Percentiles rank a stretch among this genome's conserved stretches.
phyloP scores from a whole-genome alignment of 2,888 invertebrate species.

The Adelognathus sp. region DNA sequence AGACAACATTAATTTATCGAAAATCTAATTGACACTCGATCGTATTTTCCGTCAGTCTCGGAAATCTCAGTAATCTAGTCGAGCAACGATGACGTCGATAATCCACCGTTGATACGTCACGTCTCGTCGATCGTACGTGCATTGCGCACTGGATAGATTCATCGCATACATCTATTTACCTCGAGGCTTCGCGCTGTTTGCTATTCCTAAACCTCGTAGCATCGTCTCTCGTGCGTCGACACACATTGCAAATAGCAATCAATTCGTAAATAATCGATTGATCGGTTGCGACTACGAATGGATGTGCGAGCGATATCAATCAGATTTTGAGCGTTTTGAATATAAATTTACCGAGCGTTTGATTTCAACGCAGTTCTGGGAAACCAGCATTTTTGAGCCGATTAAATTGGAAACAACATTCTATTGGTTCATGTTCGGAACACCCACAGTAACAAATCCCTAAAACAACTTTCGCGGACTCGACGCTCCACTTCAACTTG shows the following conservation, averaged over 20 bases:
- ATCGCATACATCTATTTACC: background rate
- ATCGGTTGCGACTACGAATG: background rate
- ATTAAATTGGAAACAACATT: too few species aligned
- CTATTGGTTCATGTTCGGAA: too few species aligned
- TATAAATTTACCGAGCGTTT: background rate
- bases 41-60: slow-evolving; percentile 3
- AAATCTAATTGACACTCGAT: background rate
- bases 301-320: slow-evolving; percentile 9
- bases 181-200: slow-evolving; percentile 13
- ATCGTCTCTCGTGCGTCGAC: slow-evolving; percentile 15
- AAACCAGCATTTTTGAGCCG: too few species aligned
- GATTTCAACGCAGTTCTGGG: background rate
- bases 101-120: slow-evolving; percentile 24
- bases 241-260: slow-evolving; percentile 37
- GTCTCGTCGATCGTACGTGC: slow-evolving; percentile 30
- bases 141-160: background rate
- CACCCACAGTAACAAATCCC: too few species aligned
- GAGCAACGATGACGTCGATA: slow-evolving; percentile 18
- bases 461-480: too few species aligned
- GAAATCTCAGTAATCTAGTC: slow-evolving; percentile 14
- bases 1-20: background rate
- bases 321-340: slow-evolving; percentile 12
- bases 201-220: slow-evolving; percentile 24
- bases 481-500: too few species aligned
- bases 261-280: slow-evolving; percentile 39